Base-by-base conservation (phyloP, 2,888 invertebrate species). In the Pristionchus entomophagus region DNA sequence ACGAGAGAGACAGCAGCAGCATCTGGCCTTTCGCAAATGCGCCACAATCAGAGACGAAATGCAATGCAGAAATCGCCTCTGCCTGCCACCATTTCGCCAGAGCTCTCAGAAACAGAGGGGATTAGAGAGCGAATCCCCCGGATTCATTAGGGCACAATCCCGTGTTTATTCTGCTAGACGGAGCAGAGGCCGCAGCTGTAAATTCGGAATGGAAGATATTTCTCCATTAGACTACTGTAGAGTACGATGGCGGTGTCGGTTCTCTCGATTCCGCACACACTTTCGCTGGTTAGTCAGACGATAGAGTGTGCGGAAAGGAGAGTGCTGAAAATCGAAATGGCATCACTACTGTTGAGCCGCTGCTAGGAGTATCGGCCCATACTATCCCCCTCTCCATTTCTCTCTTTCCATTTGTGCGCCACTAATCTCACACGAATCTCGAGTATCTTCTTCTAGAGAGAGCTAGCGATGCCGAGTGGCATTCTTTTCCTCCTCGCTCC, bases 401-500 rank as follows among this genome's bases (percentile, higher is more conserved):
- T 73, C 73, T 3, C 41, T 73, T 73, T 45, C 73, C 73, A 45
- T 73, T 45, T 45, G n/a, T n/a, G n/a, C 73, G n/a, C 12, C 69
- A 41, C 73, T 73, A 73, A 73, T 73, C 73, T 73, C 73, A 73
- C 73, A 73, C 73, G 73, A 45, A 73, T 73, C 73, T 73, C 73
- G 41, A 73, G 73, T 73, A 73, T 73, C 73, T 26, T 38, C n/a
- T n/a, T n/a, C n/a, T n/a, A n/a, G n/a, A n/a, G n/a, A n/a, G n/a
- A n/a, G n/a, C n/a, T 19, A 19, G n/a, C 62, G 62, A 62, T 62
- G 62, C 32, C 62, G 4, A n/a, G 69, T 38, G 73, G n/a, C 73
- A 73, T 73, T 45, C 38, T 73, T 73, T 26, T 73, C 73, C 65
- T 35, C 26, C 80, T 80, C 45, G 19, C 32, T 80, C 35, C 45